Base-by-base conservation (phyloP, 2,888 invertebrate species). In the Masnerella sp. region DNA sequence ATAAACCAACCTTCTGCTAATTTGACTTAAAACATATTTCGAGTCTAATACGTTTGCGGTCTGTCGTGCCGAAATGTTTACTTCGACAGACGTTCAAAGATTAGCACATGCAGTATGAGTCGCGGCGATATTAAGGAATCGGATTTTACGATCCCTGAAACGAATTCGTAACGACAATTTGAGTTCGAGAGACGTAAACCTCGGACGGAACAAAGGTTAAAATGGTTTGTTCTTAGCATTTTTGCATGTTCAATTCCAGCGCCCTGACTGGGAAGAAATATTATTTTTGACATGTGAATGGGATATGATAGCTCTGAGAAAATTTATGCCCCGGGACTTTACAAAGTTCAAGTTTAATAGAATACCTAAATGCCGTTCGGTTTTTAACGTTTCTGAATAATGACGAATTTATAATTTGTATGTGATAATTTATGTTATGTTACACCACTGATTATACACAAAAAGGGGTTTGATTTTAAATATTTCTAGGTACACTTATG, bases 281-380 rank as follows among this genome's bases (percentile, higher is more conserved):
- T 67, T 58, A 47, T 67, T 49, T 58, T 59, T 68, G 58, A 59
- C 68, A 51, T 32, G 14, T 58, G 51, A 58, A 67, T 67, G 36
- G 34, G 17, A 67, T 49, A 58, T 42, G 49, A 67, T 67, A 42
- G 51, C 34, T 67, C 30, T 22, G 25, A 17, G 32, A 7, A 67
- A 68, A 68, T 67, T 67, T 67, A 67, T 49, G 59, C 36, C 36
- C 18, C 42, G 5, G 12, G 30, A 59, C 43, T 59, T 59, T 43
- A 28, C 34, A 65, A 56, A 65, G 49, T 58, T 67, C 49, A 67
- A 67, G 58, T 67, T 67, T 58, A 67, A 67, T 67, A 58, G 67
- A 65, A 58, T 67, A 49, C 51, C 38, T 30, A 56, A 36, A 56
- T 47, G 28, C 40, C 17, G 25, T 22, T 28, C 47, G 18, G 38